phyloP scores from a whole-genome alignment of 2,113 vertebrate genomes.

The Pipra filicauda region DNA sequence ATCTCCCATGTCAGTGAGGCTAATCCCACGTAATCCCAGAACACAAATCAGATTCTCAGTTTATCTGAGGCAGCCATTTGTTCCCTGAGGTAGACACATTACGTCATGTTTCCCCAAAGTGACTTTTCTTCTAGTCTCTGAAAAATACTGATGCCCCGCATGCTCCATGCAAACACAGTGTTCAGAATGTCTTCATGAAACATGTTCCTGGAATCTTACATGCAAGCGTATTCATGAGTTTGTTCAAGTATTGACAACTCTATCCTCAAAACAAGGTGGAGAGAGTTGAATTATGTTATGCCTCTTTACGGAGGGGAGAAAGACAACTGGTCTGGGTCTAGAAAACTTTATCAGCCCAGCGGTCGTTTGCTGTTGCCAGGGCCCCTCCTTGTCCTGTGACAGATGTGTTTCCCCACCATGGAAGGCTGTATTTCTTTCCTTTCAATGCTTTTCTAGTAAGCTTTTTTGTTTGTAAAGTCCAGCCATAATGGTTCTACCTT shows the following conservation, averaged over 20 bases:
- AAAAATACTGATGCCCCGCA: not conserved
- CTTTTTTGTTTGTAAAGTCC: not conserved
- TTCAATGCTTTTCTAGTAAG: not conserved
- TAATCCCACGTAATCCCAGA: constrained; percentile 13
- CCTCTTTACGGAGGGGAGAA: not conserved
- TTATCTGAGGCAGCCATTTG: not conserved
- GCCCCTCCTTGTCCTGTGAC: not conserved
- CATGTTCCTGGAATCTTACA: not conserved
- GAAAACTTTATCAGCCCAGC: not conserved
- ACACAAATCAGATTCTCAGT: not conserved
- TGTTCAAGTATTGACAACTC: not conserved
- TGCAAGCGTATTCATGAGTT: rapidly evolving
- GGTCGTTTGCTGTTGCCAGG: not conserved
- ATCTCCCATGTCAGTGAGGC: not conserved
- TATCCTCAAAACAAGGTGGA: not conserved
- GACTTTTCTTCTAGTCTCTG: not conserved
- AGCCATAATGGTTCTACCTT: not conserved
- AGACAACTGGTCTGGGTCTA: not conserved
- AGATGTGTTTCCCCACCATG: not conserved
- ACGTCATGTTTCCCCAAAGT: not conserved
- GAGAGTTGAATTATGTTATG: not conserved
- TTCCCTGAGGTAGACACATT: not conserved
- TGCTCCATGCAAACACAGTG: rapidly evolving
- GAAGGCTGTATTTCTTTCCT: not conserved
- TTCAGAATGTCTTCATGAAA: not conserved